Conservation (phyloP, 2,888 invertebrate species). For the Malthinus seriepunctatus region DNA sequence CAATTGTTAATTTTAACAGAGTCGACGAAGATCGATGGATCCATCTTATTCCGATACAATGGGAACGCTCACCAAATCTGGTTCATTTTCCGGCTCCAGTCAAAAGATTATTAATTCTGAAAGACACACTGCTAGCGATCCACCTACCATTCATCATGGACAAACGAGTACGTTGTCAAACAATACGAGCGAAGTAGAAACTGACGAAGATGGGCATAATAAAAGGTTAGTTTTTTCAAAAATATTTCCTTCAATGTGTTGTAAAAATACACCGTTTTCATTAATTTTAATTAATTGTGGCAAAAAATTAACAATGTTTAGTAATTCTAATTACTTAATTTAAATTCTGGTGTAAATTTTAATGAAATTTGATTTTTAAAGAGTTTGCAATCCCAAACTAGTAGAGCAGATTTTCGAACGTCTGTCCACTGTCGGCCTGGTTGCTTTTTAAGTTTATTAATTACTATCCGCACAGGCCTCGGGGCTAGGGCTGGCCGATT, state of each 20-base stretch:
- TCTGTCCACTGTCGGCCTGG: too few species aligned
- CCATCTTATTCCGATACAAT: slow-evolving; percentile 9
- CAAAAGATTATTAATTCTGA: slow-evolving; percentile 61
- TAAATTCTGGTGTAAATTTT: too few species aligned
- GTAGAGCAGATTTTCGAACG: too few species aligned
- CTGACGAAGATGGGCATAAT: slow-evolving; percentile 61
- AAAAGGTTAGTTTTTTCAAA: slow-evolving; percentile 41
- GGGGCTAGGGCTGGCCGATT: too few species aligned
- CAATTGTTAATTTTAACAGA: slow-evolving; percentile 10
- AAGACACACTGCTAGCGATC: slow-evolving; percentile 66
- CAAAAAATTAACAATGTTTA: not conserved
- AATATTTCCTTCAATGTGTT: not conserved
- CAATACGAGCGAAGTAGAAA: slow-evolving; percentile 66
- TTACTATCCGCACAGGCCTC: too few species aligned
- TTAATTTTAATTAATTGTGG: not conserved
- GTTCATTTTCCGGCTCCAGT: slow-evolving; percentile 70
- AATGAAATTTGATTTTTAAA: too few species aligned
- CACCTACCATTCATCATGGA: slow-evolving; percentile 60
- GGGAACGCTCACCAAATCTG: slow-evolving; percentile 69
- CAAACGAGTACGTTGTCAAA: slow-evolving; percentile 63
- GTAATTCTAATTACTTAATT: not conserved
- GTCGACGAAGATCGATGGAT: slow-evolving; percentile 21
- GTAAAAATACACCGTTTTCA: slow-evolving; percentile 6
- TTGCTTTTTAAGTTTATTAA: too few species aligned
- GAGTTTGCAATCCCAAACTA: too few species aligned